Evolutionary conservation across 2,888 invertebrate species (phyloP), one percentile per base, ranked within the genome.

Genomic region (Incurvaria masculella): DNA sequence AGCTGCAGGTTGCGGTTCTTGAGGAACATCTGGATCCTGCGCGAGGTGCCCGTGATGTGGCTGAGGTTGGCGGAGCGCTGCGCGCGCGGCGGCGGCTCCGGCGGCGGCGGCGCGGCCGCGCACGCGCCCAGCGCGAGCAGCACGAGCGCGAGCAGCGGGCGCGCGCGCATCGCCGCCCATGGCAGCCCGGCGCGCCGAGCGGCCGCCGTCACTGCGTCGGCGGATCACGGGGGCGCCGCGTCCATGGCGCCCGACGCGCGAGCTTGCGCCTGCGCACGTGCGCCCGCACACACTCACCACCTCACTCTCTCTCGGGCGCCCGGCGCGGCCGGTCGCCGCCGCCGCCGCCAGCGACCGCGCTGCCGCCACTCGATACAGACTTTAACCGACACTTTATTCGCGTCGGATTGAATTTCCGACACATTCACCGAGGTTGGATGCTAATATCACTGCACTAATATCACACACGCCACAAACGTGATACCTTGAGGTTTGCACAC

Each of bases 21-120:
- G 73, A 92, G 86, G 80, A 86, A 89, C 83, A 92, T 83, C 78
- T 88, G 88, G 64, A 91, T 89, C 66, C 88, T 89, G 61, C 90
- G 82, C 56, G 86, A 84, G 52, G 88, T 85, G 68, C 90, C 89
- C 60, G 88, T 87, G 67, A 89, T 85, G 75, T 89, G 88, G 64
- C 89, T 88, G 65, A 90, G 81, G 78, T 88, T 88, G 61, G 90
- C 88, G 64, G 88, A 88, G 65, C 91, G 86, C 73, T 89, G 86
- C 69, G 85, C 85, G 67, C 86, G 83, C 67, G 75, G 68, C 67
- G 72, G 81, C 66, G 51, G 72, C 20, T 20, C 21, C 49, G 52
- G 53, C 57, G 74, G 72, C 58, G 74, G 69, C 59, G 75, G 72
- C 59, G 78, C 76, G 62, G 73, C 75, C 66, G 78, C 78, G 69